A percentile compares a stretch with the other conserved stretches of the same genome.
These are phyloP conservation scores for Hippocampus comes DNA, from an alignment of 2,113 vertebrate genomes.

Conservation along the genomic window DNA sequence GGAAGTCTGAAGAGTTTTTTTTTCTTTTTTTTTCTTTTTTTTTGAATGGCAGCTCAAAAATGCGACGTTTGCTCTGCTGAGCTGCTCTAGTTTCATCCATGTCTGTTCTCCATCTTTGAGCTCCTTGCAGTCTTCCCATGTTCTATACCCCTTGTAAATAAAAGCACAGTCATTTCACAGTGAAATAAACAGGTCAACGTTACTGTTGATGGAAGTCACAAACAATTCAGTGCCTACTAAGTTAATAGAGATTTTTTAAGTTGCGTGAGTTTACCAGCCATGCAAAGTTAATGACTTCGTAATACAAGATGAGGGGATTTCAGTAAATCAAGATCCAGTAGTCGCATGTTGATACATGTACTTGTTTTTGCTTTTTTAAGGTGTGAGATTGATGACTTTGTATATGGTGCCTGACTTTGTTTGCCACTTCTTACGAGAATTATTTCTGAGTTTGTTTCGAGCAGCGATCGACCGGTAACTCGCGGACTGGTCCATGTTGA, in stretches of 20 bases:
- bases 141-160: neutral
- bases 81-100: conserved; percentile 13
- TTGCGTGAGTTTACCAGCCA: neutral
- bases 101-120: conserved; percentile 13
- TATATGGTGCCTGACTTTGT: too few species aligned
- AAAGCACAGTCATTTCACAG: conserved; percentile 15
- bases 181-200: conserved; percentile 4
- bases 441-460: too few species aligned
- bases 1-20: neutral
- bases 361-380: neutral
- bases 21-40: too few species aligned
- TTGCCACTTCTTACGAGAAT: too few species aligned
- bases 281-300: neutral
- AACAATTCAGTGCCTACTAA: neutral
- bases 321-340: neutral
- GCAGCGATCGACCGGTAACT: too few species aligned
- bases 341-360: neutral
- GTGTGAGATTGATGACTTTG: too few species aligned
- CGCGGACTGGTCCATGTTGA: too few species aligned
- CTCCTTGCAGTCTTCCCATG: neutral
- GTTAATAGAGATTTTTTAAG: neutral
- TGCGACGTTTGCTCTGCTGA: too few species aligned
- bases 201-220: conserved; percentile 17
- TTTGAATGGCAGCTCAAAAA: too few species aligned
- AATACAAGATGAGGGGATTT: neutral